phyloP scores from a whole-genome alignment of 2,113 vertebrate species.

The Cryptomyrus ogoouensis region DNA sequence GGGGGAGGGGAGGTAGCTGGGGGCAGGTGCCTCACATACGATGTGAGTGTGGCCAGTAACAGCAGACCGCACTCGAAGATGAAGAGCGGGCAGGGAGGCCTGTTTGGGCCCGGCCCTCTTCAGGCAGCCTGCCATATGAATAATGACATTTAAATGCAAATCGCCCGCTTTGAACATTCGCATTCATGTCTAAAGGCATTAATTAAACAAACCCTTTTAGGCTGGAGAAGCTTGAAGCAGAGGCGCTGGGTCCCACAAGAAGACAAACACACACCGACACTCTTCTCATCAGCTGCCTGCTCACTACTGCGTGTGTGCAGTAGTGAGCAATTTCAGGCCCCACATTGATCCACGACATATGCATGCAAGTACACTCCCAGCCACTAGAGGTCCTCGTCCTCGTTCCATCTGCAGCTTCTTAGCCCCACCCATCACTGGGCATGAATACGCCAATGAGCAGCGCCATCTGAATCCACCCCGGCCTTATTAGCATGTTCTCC shows the following conservation, averaged over 20 bases:
- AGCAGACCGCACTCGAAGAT: not conserved
- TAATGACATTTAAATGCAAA: conserved; percentile 23
- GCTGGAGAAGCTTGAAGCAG: not conserved
- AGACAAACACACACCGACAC: not conserved
- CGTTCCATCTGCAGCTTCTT: not conserved
- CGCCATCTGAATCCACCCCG: not conserved
- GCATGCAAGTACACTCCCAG: not conserved
- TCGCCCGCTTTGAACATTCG: conserved; percentile 12
- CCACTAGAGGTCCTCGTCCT: not conserved
- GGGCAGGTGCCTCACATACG: not conserved
- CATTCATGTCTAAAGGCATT: conserved; percentile 22
- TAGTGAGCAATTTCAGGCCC: not conserved
- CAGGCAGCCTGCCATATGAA: not conserved
- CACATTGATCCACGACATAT: not conserved
- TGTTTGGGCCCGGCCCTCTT: not conserved
- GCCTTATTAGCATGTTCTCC: not conserved
- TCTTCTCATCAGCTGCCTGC: not conserved
- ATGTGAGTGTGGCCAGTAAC: not conserved
- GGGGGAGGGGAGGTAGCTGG: not conserved
- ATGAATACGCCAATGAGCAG: not conserved
- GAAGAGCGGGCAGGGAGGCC: not conserved
- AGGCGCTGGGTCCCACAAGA: not conserved
- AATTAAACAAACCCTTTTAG: conserved; percentile 23
- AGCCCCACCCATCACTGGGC: not conserved
- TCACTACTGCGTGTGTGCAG: not conserved